Conservation (phyloP, 2,113 vertebrate genomes). For the Antigone vipio region DNA sequence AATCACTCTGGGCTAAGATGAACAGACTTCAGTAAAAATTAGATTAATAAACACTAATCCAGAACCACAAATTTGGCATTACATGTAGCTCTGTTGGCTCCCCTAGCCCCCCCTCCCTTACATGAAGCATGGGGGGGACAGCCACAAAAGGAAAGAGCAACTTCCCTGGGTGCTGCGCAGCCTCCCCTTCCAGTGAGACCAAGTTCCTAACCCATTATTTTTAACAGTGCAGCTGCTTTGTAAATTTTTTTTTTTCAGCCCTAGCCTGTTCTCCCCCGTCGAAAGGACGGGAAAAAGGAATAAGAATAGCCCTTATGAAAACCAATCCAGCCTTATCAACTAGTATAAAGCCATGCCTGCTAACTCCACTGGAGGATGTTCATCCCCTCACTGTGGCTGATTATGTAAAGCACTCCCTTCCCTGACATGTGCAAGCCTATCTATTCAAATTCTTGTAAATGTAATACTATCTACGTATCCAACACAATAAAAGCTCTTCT, state of each 20-base stretch:
- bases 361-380: background rate
- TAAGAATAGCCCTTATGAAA: background rate
- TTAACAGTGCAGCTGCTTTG: background rate
- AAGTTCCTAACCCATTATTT: background rate
- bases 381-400: background rate
- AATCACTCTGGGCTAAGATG: background rate
- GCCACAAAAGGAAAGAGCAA: background rate
- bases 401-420: background rate
- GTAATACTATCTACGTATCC: background rate
- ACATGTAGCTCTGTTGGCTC: background rate
- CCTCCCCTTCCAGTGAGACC: background rate
- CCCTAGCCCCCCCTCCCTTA: background rate
- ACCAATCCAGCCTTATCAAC: background rate
- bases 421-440: background rate
- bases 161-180: background rate
- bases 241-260: background rate
- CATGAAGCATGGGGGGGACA: background rate
- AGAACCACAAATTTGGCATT: background rate
- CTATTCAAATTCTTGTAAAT: slow-evolving; percentile 4
- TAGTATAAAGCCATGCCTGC: background rate
- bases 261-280: background rate
- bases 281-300: background rate
- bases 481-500: background rate
- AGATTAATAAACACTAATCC: background rate
- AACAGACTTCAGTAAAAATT: background rate